Percentiles rank a stretch among this genome's conserved stretches.
These are phyloP conservation scores for Thymelicus acteon DNA, from an alignment of 2,888 invertebrate genomes.

Conservation along the genomic window DNA sequence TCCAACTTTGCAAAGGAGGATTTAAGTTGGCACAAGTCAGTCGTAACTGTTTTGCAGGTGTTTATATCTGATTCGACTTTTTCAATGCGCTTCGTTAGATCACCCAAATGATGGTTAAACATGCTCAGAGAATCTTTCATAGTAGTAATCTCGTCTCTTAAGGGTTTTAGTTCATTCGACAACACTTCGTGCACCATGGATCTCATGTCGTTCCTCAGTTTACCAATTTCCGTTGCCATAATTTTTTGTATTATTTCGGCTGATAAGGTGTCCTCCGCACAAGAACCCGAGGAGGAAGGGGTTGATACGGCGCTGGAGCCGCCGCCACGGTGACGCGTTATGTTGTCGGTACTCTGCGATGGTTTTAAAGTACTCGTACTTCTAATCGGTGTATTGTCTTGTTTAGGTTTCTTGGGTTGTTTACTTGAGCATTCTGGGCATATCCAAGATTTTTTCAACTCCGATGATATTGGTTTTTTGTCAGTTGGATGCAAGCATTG, in stretches of 20 bases:
- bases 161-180: constrained; percentile 1
- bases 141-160: background rate
- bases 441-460: constrained; percentile 6
- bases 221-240: background rate
- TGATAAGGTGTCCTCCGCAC: background rate
- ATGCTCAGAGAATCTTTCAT: background rate
- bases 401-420: background rate
- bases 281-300: background rate
- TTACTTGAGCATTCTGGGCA: constrained; percentile 1
- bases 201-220: background rate
- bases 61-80: background rate
- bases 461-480: background rate
- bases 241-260: background rate
- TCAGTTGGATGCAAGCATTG: background rate
- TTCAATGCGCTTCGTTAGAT: background rate
- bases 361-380: too few species aligned
- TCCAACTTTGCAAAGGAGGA: constrained; percentile 2
- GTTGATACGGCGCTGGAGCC: background rate
- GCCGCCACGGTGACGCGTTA: background rate
- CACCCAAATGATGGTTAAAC: background rate
- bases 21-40: background rate
- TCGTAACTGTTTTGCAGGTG: background rate
- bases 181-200: background rate
- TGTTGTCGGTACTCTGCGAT: background rate
- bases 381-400: background rate